phyloP scores from a whole-genome alignment of 1,140 invertebrate genomes.

The Nasonia longicornis region DNA sequence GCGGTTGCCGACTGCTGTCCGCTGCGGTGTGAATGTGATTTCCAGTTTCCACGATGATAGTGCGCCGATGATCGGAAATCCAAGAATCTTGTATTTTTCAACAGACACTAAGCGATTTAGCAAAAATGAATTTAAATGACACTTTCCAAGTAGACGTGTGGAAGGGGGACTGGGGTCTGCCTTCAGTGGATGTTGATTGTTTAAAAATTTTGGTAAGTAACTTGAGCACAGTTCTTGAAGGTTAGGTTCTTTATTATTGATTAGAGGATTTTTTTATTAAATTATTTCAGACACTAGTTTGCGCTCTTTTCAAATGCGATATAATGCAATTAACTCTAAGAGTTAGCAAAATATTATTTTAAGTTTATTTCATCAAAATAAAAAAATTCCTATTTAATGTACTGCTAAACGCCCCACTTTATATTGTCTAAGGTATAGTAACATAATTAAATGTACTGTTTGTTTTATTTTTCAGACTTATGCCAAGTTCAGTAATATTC shows the following conservation, averaged over 20 bases:
- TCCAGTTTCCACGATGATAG: background rate
- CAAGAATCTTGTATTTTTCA: background rate
- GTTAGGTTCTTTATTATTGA: constrained; percentile 39
- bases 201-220: constrained; percentile 81
- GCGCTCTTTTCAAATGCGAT: background rate
- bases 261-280: constrained; percentile 29
- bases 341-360: background rate
- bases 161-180: constrained; percentile 86
- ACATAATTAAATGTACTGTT: constrained; percentile 47
- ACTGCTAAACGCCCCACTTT: background rate
- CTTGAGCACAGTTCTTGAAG: constrained; percentile 19
- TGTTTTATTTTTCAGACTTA: constrained; percentile 74
- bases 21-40: background rate
- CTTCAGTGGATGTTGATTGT: constrained; percentile 84
- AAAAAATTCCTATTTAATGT: background rate
- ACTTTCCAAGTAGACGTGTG: constrained; percentile 77
- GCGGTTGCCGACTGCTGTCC: too few relatives aligned
- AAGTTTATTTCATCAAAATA: background rate
- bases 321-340: background rate
- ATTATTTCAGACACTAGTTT: background rate
- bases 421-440: background rate
- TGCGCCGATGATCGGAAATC: constrained; percentile 13
- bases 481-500: constrained; percentile 79
- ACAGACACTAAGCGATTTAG: background rate
- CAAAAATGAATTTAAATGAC: constrained; percentile 47